Evolutionary conservation across 2,113 vertebrate species (phyloP), one percentile per base, ranked within the genome.

Genomic region (Etheostoma spectabile): DNA sequence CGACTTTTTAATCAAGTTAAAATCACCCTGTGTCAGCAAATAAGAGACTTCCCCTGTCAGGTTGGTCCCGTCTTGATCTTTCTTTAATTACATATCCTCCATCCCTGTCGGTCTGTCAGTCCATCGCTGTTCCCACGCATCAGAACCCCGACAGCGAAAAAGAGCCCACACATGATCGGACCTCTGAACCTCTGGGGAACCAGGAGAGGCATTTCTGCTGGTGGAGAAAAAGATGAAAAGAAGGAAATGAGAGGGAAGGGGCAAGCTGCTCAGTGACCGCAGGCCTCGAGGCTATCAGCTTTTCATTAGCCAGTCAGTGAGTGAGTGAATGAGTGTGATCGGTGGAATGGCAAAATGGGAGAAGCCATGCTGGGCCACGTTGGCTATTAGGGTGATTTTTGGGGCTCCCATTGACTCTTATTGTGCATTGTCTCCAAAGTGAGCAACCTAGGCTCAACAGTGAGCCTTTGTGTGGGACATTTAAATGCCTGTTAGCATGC

Each of bases 401-500:
- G 91, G 87, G 91, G 85, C 88, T 92, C 82, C 84, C 75, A 87
- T 83, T 87, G 87, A 80, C 82, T 91, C 73, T 79, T 71, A 84
- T 93, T 94, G 89, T 93, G 85, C 61, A 93, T 92, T 93, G 92
- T 93, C 86, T 87, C 69, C 24, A 0, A 77, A 88, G 89, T 85
- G 89, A 90, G 82, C 81, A 81, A 80, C 74, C 1, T 8, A 56
- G 79, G 51, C 74, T 63, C 83, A 88, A 94, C 92, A 94, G 84
- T 93, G 53, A 75, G 74, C 71, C 92, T 90, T 93, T 94, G 93
- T 93, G 83, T 51, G 64, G 71, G 88, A 77, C 88, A 74, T 92
- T 92, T 93, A 88, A 93, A 89, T 91, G 82, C 82, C 84, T 80
- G 84, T 90, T 88, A 91, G 88, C 88, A 91, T 92, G 91, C 90